Evolutionary conservation across 37 sponge, comb jelly and placozoan species (phyloP), one percentile per base, ranked within the genome.

Genomic region (Eunapius fragilis): DNA sequence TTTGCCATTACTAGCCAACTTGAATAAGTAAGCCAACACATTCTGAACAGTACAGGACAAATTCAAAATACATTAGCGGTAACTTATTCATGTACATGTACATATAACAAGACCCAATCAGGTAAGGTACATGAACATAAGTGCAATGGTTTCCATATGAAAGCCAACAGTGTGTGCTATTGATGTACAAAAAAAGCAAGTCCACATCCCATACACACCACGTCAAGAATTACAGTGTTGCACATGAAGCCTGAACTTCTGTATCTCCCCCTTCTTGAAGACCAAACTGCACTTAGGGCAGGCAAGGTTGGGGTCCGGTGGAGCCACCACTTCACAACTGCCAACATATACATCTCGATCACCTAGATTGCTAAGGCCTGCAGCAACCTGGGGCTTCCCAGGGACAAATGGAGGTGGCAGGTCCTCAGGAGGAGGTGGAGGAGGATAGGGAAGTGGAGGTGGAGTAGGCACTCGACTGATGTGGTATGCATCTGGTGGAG

Each of bases 241-340:
- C 17, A 82, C 77, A 33, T 89, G 89, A 3, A 26, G 77, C 32
- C 89, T 28, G 31, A 73, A 82, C 37, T 70, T 77, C 48, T 89
- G 89, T 47, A 89, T 89, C 73, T 89, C 84, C 73, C 89, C 89
- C 67, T 78, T 77, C 31, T 79, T 36, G 45, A 69, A 84, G 34
- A n/a, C 58, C 28, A 48, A 25, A 3, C 45, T 28, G 72, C 89
- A 89, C 25, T 67, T 47, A 9, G 78, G 84, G 33, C 89, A 89
- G 27, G 70, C 48, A 25, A 89, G 80, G 31, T 89, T 89, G 2
- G 89, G 80, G 48, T 89, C 89, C 3, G 37, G 71, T 0, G 89
- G 89, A 26, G 41, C 47, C 1, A 32, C 33, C 0, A 11, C 1
- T 19, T 58, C 58, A 13, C 19, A 12, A 58, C 58, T 58, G 19